phyloP scores from a whole-genome alignment of 2,888 invertebrate species.

The Diarsia brunnea region DNA sequence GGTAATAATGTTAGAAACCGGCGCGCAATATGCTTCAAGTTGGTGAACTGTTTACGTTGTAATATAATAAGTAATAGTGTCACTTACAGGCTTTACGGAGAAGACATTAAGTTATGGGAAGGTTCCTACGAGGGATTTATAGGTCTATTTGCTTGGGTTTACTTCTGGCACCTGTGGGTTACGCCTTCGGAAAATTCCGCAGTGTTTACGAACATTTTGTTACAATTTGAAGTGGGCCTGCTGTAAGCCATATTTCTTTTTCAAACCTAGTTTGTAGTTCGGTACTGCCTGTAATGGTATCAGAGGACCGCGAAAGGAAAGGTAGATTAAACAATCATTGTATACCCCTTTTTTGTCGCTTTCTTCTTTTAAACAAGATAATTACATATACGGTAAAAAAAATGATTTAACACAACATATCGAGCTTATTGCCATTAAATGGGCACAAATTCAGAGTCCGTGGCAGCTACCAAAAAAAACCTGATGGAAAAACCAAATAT shows the following conservation, averaged over 20 bases:
- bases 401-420: background rate
- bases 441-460: no score
- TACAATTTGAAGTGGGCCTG: background rate
- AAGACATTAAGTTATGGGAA: constrained; percentile 38
- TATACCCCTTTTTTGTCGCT: background rate
- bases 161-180: constrained; percentile 34
- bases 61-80: constrained; percentile 50
- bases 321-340: background rate
- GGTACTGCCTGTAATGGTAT: no score
- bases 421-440: no score
- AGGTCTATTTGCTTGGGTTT: constrained; percentile 25
- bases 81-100: constrained; percentile 38
- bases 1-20: constrained; percentile 35
- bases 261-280: background rate
- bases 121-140: constrained; percentile 30
- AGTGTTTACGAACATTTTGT: constrained; percentile 23
- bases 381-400: background rate
- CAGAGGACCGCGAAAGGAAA: background rate
- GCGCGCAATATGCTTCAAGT: constrained; percentile 46
- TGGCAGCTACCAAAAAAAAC: no score
- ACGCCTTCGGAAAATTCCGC: background rate
- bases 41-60: constrained; percentile 39
- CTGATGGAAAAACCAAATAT: no score
- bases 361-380: background rate
- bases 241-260: background rate